Base-by-base conservation (phyloP, 2,888 invertebrate genomes). In the Philereme vetulata region DNA sequence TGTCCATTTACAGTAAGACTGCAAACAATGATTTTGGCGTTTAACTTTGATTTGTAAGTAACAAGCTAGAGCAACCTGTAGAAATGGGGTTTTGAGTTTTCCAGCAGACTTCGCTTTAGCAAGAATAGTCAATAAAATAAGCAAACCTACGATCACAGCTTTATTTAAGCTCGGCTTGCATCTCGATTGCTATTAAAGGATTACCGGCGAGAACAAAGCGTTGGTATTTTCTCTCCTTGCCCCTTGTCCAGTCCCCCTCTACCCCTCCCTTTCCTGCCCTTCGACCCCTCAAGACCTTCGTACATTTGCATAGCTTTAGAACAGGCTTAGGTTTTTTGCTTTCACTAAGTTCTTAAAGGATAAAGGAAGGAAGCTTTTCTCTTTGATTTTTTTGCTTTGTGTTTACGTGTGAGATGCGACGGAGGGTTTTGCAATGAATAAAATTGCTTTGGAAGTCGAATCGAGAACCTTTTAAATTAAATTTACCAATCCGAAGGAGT, bases 281-380 rank as follows among this genome's bases (percentile, higher is more conserved):
- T 67, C 77, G 78, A 81, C 86, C 88, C 62, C 86, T 87, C 79
- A 88, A 90, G 90, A 89, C 86, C 86, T 88, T 87, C 82, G 82
- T 82, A 86, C 84, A 91, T 91, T 91, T 91, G 89, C 90, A 91
- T 91, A 90, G 89, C 88, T 88, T 89, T 89, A 78, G 78, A 80
- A 62, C 64, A 58, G 44, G 85, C 85, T 89, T 83, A 88, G 86
- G 75, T 84, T 89, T 88, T 89, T 86, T 85, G 76, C 82, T 80
- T 76, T 76, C 72, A 71, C 80, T 80, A 75, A 78, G 80, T 84
- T 86, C 86, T 88, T 88, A 88, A 81, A 83, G 85, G 87, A 88
- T 88, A 85, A 86, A 85, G 81, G 72, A 80, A 79, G 70, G 72
- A 76, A 68, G 71, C 60, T 75, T 76, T 76, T 60, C 70, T 66